These are phyloP conservation scores for Sphaerophoria taeniata DNA, from an alignment of 2,888 invertebrate species.

Conservation along the genomic window DNA sequence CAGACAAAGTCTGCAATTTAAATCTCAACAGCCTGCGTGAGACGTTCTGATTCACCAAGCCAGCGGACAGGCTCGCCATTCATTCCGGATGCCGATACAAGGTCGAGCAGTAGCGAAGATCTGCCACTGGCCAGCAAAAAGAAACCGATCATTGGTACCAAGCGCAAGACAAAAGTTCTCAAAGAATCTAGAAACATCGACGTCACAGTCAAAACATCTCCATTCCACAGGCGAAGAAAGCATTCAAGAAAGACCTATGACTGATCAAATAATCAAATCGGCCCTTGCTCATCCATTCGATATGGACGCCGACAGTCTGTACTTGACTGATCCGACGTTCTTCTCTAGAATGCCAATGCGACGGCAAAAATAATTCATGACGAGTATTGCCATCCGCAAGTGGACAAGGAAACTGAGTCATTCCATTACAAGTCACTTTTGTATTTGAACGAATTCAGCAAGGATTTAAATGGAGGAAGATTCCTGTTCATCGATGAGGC, in stretches of 20 bases:
- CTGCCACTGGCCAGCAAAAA: too few relatives aligned
- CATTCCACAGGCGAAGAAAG: constrained; percentile 84
- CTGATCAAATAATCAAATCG: constrained; percentile 89
- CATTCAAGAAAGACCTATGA: constrained; percentile 87
- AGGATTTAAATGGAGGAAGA: constrained; percentile 92
- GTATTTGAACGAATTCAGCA: constrained; percentile 89
- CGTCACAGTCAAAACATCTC: too few relatives aligned
- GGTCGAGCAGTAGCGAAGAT: too few relatives aligned
- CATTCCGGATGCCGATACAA: too few relatives aligned
- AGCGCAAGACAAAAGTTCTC: too few relatives aligned
- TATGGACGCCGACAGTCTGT: constrained; percentile 85
- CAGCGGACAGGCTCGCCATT: too few relatives aligned
- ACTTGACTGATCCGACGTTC: constrained; percentile 94
- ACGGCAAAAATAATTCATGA: constrained; percentile 90
- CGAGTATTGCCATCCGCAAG: constrained; percentile 95
- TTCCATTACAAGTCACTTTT: constrained; percentile 94
- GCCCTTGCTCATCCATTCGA: constrained; percentile 90
- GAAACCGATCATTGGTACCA: too few relatives aligned
- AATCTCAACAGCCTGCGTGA: too few relatives aligned
- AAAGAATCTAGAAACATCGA: too few relatives aligned
- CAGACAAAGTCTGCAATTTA: too few relatives aligned
- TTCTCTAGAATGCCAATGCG: constrained; percentile 90
- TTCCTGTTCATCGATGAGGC: constrained; percentile 90
- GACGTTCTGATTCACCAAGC: too few relatives aligned
- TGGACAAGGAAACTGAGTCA: constrained; percentile 93